Evolutionary conservation across 2,797 vertebrate species (phyloP), one percentile per base, ranked within the genome.

Genomic region (Spea hammondii): DNA sequence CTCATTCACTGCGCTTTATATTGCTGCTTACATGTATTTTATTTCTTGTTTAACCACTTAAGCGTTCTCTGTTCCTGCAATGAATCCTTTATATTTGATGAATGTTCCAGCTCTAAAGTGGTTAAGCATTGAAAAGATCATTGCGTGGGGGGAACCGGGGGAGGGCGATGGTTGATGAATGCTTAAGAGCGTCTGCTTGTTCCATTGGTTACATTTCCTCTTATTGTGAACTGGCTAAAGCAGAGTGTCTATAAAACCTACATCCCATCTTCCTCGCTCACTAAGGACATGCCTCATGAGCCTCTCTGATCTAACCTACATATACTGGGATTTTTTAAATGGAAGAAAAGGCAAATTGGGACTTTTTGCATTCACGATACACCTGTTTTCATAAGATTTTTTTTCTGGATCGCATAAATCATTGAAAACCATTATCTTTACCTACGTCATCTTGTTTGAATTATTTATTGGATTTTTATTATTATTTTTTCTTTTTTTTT

Each of bases 1-100:
- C 90, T 94, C 92, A 89, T 85, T 93, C 92, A 90, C 85, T 86
- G 87, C 92, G 91, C 89, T 87, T 94, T 91, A 89, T 86, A 88
- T 86, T 87, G 90, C 91, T 88, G 86, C 91, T 9, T 70, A 4
- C 8, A 13, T 77, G 53, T 66, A 68, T 11, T 71, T 13, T 47
- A 45, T 77, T 69, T 69, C 55, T 82, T 60, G 9, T 47, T 76
- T 72, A 81, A 77, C 74, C 64, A 4, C 11, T 72, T 77, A 45
- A 8, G 14, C 46, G 13, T 47, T 62, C 65, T 47, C 50, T 60
- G 9, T 77, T 72, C 68, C 74, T 54, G 55, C 44, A 32, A 11
- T 79, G 62, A 72, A 64, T 32, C 32, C 32, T 32, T 32, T 81
- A 53, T 60, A 45, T 76, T 45, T 53, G 12, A 50, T 48, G 1